Conservation (phyloP, 2,888 invertebrate genomes). For the Neocrepidodera transversa region DNA sequence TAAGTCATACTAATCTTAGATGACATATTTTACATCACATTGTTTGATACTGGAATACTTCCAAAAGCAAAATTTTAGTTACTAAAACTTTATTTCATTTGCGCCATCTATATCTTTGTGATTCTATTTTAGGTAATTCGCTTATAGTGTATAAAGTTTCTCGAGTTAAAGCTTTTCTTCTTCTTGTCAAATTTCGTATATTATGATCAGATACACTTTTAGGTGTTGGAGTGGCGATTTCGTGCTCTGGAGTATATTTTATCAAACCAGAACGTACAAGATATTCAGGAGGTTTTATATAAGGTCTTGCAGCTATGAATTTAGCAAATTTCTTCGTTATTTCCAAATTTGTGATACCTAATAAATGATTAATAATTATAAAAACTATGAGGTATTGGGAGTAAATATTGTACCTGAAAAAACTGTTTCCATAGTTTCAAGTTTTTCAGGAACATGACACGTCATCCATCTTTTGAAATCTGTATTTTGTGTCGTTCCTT, state of each 20-base stretch:
- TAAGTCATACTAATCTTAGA: no score
- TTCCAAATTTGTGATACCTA: not conserved
- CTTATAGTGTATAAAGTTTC: not conserved
- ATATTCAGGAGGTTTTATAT: not conserved
- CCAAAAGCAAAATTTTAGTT: no score
- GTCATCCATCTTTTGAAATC: not conserved
- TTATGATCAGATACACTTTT: no score
- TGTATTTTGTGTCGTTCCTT: not conserved
- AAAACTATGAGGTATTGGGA: not conserved
- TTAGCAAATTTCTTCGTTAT: not conserved
- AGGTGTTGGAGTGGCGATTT: not conserved
- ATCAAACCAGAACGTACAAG: not conserved
- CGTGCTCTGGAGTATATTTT: not conserved
- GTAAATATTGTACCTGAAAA: slow-evolving; percentile 4
- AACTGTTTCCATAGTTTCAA: slow-evolving; percentile 2
- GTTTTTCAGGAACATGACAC: not conserved
- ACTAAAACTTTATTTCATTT: no score
- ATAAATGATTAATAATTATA: not conserved
- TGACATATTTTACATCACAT: no score
- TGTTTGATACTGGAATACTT: no score
- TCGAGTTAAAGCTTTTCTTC: not conserved
- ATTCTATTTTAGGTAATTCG: not conserved
- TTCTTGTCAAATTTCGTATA: not conserved
- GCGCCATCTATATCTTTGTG: no score
- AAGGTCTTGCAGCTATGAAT: slow-evolving; percentile 1